Percentiles rank a stretch among this genome's conserved stretches.
Evolutionary conservation across 2,113 vertebrate genomes (phyloP).

Genomic region (Isichthys henryi): DNA sequence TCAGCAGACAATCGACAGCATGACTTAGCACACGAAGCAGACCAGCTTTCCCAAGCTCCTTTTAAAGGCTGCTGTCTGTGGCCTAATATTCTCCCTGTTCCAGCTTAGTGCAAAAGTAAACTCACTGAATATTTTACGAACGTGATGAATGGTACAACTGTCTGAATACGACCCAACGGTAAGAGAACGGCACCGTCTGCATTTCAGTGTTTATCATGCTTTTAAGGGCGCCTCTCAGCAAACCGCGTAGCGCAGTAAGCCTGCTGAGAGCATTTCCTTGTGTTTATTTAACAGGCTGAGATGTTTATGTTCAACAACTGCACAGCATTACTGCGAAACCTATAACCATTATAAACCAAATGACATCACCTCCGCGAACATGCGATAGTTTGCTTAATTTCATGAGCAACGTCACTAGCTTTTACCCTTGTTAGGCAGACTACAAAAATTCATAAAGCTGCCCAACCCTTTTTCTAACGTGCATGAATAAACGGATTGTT

Average conservation of each 20-base stretch:
- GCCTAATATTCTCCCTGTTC: neutral
- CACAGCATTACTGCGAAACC: neutral
- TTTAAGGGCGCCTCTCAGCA: neutral
- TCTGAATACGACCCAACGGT: neutral
- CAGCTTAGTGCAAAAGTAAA: neutral
- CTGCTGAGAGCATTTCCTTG: neutral
- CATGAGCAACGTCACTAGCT: neutral
- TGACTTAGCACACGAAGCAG: neutral
- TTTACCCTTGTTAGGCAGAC: neutral
- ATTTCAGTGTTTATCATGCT: neutral
- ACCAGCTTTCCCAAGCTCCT: neutral
- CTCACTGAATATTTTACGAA: neutral
- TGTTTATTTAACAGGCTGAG: neutral
- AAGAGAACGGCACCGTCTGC: neutral
- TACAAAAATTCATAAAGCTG: neutral
- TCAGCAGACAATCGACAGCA: neutral
- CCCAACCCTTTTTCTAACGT: neutral
- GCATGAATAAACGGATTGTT: neutral
- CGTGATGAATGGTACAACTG: neutral
- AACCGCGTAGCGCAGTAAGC: neutral
- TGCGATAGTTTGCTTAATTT: neutral
- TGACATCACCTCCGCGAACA: neutral
- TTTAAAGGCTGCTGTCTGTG: neutral
- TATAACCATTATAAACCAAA: neutral
- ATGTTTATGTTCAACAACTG: neutral